Base-by-base conservation (phyloP, 2,797 vertebrate species). In the Crenuchus spilurus region DNA sequence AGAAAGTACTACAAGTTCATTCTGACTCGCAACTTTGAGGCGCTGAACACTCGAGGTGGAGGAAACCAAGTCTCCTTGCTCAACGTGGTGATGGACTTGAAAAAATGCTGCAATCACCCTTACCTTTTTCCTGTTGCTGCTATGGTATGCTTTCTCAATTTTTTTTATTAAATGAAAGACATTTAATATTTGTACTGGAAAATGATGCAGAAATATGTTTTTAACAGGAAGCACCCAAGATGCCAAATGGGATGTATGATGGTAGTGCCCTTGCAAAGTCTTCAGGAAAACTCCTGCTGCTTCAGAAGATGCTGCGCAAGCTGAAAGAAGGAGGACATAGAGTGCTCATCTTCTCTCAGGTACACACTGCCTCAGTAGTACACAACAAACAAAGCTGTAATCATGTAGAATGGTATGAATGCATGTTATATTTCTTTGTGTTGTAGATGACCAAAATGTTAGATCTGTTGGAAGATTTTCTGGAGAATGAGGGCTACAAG, bases 1-100 rank as follows among this genome's bases (percentile, higher is more conserved):
- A 99, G 97, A 85, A 99, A 99, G 84, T 99, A 98, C 16, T 99
- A 99, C 86, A 99, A 99, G 82, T 99, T 96, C 62, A 99, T 99
- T 84, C 90, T 99, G 84, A 99, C 97, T 4, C 94, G 95, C 74
- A 99, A 99, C 87, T 99, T 99, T 14, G 97, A 98, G 76, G 97
- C 97, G 2, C 92, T 99, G 79, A 99, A 99, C 88, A 95, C 97
- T 62, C 94, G 96, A 64, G 95, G 97, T 75, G 97, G 97, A 31
- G 97, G 97, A 76, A 99, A 99, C 89, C 97, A 99, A 86, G 97
- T 99, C 10, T 99, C 97, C 2, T 87, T 99, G 79, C 94, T 99
- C 39, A 99, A 99, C 9, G 96, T 99, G 24, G 96, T 99, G 79
- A 99, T 99, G 97, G 97, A 99, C 87, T 92, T 99, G 41, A 99